Percentiles rank a stretch among this genome's conserved stretches.
These are phyloP conservation scores for Drosophila formosana DNA, from an alignment of 2,888 invertebrate species.

Conservation along the genomic window DNA sequence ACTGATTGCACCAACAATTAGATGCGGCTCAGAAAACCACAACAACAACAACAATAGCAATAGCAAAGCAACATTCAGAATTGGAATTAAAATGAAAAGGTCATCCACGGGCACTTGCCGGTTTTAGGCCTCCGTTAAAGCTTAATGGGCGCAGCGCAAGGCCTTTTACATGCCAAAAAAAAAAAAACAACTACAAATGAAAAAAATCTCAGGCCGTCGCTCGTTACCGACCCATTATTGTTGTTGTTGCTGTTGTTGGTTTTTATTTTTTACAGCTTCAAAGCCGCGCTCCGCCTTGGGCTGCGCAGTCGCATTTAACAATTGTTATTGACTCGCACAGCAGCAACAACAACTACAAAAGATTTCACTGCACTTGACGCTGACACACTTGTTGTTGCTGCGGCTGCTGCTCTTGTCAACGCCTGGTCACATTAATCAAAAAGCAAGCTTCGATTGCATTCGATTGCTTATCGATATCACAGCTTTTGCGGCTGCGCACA, in stretches of 20 bases:
- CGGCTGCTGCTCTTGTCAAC: constrained; percentile 46
- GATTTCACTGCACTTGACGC: constrained; percentile 73
- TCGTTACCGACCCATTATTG: constrained; percentile 59
- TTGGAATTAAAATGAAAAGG: constrained; percentile 73
- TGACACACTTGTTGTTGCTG: constrained; percentile 61
- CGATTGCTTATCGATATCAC: constrained; percentile 59
- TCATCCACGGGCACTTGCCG: constrained; percentile 73
- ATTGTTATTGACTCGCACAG: constrained; percentile 59
- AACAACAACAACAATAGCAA: constrained; percentile 19
- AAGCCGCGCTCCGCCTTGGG: constrained; percentile 67
- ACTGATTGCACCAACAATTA: constrained; percentile 66
- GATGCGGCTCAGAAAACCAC: constrained; percentile 60
- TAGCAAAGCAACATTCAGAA: constrained; percentile 55
- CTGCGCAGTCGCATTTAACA: constrained; percentile 63
- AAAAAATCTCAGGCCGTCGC: constrained; percentile 46
- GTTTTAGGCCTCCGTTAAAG: constrained; percentile 46
- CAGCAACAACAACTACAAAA: constrained; percentile 32
- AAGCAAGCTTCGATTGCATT: constrained; percentile 44
- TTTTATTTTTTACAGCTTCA: constrained; percentile 47
- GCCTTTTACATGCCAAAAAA: constrained; percentile 65
- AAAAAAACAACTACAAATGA: constrained; percentile 20
- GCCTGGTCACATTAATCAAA: constrained; percentile 61
- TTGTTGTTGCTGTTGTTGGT: constrained; percentile 29
- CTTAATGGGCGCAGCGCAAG: constrained; percentile 74
- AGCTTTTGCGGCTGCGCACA: constrained; percentile 14